phyloP scores from a whole-genome alignment of 2,888 invertebrate genomes.

The Panopea generosa region DNA sequence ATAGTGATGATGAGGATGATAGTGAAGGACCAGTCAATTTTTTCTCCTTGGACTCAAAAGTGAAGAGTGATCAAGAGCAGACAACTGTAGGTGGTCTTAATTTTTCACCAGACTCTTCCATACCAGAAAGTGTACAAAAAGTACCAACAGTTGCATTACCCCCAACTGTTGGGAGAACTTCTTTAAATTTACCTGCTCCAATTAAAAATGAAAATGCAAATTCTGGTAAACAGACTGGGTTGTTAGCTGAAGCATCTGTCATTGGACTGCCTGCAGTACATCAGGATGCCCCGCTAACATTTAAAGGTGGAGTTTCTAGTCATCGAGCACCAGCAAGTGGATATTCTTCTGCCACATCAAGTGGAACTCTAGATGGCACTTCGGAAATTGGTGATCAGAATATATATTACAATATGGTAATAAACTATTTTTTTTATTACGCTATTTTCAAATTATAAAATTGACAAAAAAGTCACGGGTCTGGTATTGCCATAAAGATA shows the following conservation, averaged over 20 bases:
- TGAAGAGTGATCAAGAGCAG: slow-evolving; percentile 24
- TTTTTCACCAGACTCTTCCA: background rate
- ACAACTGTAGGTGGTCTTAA: slow-evolving; percentile 5
- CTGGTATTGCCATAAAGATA: too few relatives aligned
- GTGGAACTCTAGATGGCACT: background rate
- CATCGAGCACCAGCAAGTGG: slow-evolving; percentile 4
- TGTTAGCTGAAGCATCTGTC: background rate
- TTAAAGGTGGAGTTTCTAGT: slow-evolving; percentile 55
- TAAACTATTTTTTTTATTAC: background rate
- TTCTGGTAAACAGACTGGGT: background rate
- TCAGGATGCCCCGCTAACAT: slow-evolving; percentile 59
- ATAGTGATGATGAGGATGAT: slow-evolving; percentile 71
- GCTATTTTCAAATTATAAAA: background rate
- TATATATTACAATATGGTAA: slow-evolving; percentile 53
- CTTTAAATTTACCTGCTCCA: slow-evolving; percentile 57
- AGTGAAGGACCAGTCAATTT: slow-evolving; percentile 58
- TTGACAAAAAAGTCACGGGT: too few relatives aligned
- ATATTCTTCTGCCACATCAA: slow-evolving; percentile 1
- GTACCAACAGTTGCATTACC: slow-evolving; percentile 48
- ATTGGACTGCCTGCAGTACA: slow-evolving; percentile 14
- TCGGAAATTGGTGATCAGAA: slow-evolving; percentile 25
- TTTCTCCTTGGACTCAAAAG: slow-evolving; percentile 65
- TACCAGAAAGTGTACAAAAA: background rate
- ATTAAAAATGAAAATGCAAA: slow-evolving; percentile 11
- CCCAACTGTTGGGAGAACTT: slow-evolving; percentile 32